phyloP scores from a whole-genome alignment of 2,888 invertebrate genomes.

The Zonitis immaculata region DNA sequence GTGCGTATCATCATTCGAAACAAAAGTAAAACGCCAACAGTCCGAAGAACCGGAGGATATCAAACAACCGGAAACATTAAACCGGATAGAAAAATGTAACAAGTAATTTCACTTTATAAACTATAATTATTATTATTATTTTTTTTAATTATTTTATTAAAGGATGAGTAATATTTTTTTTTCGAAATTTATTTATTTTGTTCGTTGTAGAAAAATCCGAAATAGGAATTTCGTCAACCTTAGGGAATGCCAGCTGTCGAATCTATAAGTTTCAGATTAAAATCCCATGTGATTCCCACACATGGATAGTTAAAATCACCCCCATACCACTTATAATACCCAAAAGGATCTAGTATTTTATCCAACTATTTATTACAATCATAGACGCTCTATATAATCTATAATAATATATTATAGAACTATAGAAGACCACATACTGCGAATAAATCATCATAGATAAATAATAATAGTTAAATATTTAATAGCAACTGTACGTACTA shows the following conservation, averaged over 20 bases:
- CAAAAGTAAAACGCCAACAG: constrained; percentile 13
- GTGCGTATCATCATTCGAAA: constrained; percentile 2
- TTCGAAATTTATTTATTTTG: too few relatives aligned
- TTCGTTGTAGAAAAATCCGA: neutral
- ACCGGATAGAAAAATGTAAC: constrained; percentile 7
- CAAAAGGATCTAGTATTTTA: constrained; percentile 22
- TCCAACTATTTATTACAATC: constrained; percentile 15
- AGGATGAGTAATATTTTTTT: neutral
- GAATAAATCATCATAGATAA: constrained; percentile 9
- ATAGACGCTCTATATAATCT: too few relatives aligned
- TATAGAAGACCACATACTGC: constrained; percentile 17
- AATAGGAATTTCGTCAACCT: neutral
- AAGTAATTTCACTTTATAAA: neutral
- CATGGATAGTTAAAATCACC: constrained; percentile 17
- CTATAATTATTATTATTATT: too few relatives aligned
- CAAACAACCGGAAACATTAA: constrained; percentile 15
- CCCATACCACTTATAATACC: constrained; percentile 29
- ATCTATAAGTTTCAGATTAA: neutral
- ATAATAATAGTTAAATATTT: constrained; percentile 18
- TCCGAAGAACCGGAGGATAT: constrained; percentile 24
- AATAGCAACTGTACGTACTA: too few relatives aligned
- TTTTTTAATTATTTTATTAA: too few relatives aligned
- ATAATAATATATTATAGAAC: neutral
- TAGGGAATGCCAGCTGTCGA: constrained; percentile 19
- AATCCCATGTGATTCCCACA: constrained; percentile 16